Percentiles rank a stretch among this genome's conserved stretches.
Evolutionary conservation across 2,888 invertebrate species (phyloP).

Genomic region (Trissolcus brochymenae): DNA sequence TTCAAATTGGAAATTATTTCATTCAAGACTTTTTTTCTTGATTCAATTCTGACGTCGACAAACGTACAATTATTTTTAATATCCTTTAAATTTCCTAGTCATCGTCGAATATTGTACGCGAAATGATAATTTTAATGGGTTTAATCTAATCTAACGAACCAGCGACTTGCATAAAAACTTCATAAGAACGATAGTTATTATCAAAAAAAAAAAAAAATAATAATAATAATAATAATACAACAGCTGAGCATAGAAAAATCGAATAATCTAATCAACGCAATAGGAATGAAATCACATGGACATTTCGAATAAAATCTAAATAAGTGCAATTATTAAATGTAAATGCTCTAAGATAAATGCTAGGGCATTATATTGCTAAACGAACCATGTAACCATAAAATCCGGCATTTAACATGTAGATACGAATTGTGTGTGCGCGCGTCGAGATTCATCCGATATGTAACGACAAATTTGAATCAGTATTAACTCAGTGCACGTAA

Average conservation of each 20-base stretch:
- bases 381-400: conserved; percentile 14
- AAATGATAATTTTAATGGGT: neutral
- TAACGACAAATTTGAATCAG: conserved; percentile 59
- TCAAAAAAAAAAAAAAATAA: too few species aligned
- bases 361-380: conserved; percentile 37
- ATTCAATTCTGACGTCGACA: conserved; percentile 17
- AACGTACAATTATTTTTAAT: neutral
- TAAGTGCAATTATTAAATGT: conserved; percentile 54
- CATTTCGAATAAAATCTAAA: conserved; percentile 24
- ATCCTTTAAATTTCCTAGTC: neutral
- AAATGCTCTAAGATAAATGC: conserved; percentile 33
- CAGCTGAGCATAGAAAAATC: neutral
- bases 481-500: conserved; percentile 59
- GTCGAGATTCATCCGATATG: conserved; percentile 36
- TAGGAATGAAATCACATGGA: neutral
- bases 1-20: conserved; percentile 19
- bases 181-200: too few species aligned
- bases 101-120: conserved; percentile 14
- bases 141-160: too few species aligned
- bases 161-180: too few species aligned
- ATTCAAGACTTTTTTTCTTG: neutral
- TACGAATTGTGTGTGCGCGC: conserved; percentile 36
- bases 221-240: too few species aligned
- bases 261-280: conserved; percentile 2
- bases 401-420: neutral